Evolutionary conservation across 2,797 vertebrate species (phyloP), one percentile per base, ranked within the genome.

Genomic region (Coranthus polyacanthus): DNA sequence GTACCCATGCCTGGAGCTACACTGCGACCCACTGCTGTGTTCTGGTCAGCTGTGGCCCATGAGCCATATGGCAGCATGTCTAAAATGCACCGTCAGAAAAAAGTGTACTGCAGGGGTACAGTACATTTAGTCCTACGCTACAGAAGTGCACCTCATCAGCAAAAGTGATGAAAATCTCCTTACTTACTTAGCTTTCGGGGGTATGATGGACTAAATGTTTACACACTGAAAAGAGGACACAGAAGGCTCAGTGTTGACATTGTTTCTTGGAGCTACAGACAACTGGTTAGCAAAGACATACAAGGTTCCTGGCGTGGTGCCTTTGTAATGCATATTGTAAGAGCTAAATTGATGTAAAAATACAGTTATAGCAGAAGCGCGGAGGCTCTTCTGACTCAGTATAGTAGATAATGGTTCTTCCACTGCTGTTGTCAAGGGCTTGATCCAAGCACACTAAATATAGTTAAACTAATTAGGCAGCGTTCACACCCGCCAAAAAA

Each of bases 401-500:
- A 15, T 51, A 56, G 47, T 20, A 21, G 52, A 53, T 59, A 49
- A 18, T n/a, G 17, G 52, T 20, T 12, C 68, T 29, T 49, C 41
- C 49, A 1, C 47, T 39, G 24, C 64, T 24, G 17, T 39, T 26
- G 65, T 54, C 61, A 34, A 46, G 61, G 26, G n/a, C 74, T 20
- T 54, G 71, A 39, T 75, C 46, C 41, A 32, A 42, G 34, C 24
- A 1, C 26, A 24, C 75, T 82, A 80, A 83, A 81, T 79, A 86
- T 85, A 78, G 72, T 75, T 53, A 63, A 71, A 71, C 76, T 77
- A 82, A 85, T 88, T 71, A 87, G 29, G 45, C 57, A 62, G n/a
- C 13, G 44, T 67, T 70, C 62, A 38, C 32, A 44, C 58, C 32
- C 47, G 44, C 38, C 34, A 10, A 13, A 32, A 43, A 15, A 32